Base-by-base conservation (phyloP, 2,113 vertebrate species). In the Austrofundulus limnaeus region DNA sequence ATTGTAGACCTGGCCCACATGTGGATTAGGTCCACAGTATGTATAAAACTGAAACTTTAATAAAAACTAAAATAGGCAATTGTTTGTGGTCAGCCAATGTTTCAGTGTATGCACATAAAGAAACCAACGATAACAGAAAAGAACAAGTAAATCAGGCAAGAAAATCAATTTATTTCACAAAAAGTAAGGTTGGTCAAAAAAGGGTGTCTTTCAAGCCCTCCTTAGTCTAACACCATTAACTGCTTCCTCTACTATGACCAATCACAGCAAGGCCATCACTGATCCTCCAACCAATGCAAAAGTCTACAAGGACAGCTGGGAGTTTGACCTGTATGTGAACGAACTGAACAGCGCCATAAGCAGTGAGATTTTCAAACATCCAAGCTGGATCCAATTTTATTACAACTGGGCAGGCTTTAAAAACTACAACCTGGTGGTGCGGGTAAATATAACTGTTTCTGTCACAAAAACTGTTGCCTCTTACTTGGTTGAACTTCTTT, bases 361-460 rank as follows among this genome's bases (percentile, higher is more conserved):
- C 55, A 80, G 82, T 58, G 85, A 92, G 64, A 91, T 94, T 77
- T 94, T 94, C 72, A 81, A 37, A 63, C 79, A 90, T 60, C 50
- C 68, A 8, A 77, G 77, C 69, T 94, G 93, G 94, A 90, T 92
- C 68, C 85, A 75, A 70, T 90, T 91, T 63, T 94, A 94, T 77
- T 94, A 92, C 82, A 82, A 61, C 2, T 94, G 94, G 93, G 93
- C 94, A 49, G 92, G 90, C 41, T 94, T 94, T 77, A 82, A 82
- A 71, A 54, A 89, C 85, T 94, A 94, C 70, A 89, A 94, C 66
- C 90, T 94, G 38, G 93, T 94, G 23, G 74, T 92, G 38, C 88
- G 90, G 91, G 92, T 94, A 92, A 72, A 78, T 46, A 68, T 53
- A 3, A 13, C 19, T 11, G 11, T 3, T 28, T 28, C 25, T 28